Evolutionary conservation across 2,888 invertebrate species (phyloP).

Genomic region (Tuta absoluta): DNA sequence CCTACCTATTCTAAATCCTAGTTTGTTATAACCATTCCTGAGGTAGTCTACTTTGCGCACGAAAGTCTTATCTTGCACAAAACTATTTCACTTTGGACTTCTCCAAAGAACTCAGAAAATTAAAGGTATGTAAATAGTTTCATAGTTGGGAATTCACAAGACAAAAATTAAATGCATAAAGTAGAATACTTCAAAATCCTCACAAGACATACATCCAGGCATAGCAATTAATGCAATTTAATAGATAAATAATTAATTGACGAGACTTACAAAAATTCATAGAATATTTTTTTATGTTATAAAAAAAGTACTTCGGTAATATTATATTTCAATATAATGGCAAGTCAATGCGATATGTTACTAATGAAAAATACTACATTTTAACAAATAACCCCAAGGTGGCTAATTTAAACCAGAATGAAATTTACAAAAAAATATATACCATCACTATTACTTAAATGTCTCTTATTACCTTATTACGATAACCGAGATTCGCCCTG

Average conservation of each 20-base stretch:
- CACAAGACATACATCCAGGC: slow-evolving; percentile 25
- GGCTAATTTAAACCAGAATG: no score
- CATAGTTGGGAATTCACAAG: not conserved
- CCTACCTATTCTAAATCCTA: slow-evolving; percentile 38
- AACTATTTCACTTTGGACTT: no score
- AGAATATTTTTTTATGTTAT: no score
- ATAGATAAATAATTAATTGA: slow-evolving; percentile 22
- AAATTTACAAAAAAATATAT: no score
- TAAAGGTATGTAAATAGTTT: not conserved
- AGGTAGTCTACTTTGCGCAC: not conserved
- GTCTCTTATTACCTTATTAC: no score
- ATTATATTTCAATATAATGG: no score
- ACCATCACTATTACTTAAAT: no score
- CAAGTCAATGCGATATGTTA: no score
- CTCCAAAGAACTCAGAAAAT: no score
- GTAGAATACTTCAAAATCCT: slow-evolving; percentile 5
- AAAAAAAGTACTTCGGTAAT: no score
- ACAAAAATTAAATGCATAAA: not conserved
- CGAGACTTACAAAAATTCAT: slow-evolving; percentile 9
- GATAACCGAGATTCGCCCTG: not conserved
- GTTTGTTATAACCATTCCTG: slow-evolving; percentile 20
- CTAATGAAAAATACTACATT: no score
- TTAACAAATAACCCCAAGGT: no score
- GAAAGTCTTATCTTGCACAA: not conserved
- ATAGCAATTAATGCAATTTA: slow-evolving; percentile 9